These are phyloP conservation scores for Drosophila nikananu DNA, from an alignment of 1,140 invertebrate genomes.

Conservation along the genomic window DNA sequence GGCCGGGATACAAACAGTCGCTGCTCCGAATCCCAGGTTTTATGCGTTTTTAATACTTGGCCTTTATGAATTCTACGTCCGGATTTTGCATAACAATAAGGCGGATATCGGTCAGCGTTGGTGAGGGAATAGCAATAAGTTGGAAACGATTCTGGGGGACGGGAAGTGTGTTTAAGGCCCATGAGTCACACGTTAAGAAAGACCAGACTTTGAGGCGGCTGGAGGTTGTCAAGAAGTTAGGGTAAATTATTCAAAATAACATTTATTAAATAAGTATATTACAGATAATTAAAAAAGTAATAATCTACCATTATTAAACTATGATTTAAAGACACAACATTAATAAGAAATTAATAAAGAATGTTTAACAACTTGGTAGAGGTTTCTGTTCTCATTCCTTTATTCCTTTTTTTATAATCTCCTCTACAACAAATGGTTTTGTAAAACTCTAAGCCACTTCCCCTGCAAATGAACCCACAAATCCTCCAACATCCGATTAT, in stretches of 20 bases:
- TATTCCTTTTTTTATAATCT: too few species aligned
- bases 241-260: neutral
- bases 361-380: too few species aligned
- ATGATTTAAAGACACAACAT: neutral
- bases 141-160: constrained; percentile 14
- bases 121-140: constrained; percentile 20
- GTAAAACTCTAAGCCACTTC: constrained; percentile 14
- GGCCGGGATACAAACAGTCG: constrained; percentile 46
- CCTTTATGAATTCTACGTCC: constrained; percentile 64
- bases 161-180: too few species aligned
- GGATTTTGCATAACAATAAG: constrained; percentile 78
- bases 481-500: constrained; percentile 24
- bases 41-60: constrained; percentile 78
- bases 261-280: too few species aligned
- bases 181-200: constrained; percentile 1
- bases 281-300: too few species aligned
- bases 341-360: too few species aligned
- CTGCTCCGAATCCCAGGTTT: constrained; percentile 41
- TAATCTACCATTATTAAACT: too few species aligned
- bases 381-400: neutral
- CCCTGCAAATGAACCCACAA: constrained; percentile 36
- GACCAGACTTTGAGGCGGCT: constrained; percentile 25
- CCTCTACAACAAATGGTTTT: constrained; percentile 6
- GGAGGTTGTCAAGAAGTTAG: neutral
- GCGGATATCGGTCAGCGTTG: constrained; percentile 69